A percentile compares a stretch with the other conserved stretches of the same genome.
Evolutionary conservation across 2,797 vertebrate genomes (phyloP).

Genomic region (Hydrophis major): DNA sequence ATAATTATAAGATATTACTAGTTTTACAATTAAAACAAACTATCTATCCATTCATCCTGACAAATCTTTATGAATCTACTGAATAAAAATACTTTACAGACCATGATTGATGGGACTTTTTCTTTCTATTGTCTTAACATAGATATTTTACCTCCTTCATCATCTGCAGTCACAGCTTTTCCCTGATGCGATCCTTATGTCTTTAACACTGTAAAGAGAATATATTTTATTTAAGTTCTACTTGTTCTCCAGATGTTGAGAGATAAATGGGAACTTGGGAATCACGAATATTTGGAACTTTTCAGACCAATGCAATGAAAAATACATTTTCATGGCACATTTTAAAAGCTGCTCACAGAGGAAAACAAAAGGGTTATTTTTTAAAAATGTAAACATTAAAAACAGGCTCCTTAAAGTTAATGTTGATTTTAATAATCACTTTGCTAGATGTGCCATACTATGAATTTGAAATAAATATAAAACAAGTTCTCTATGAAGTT

Average conservation of each 20-base stretch:
- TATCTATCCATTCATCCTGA: rapidly evolving
- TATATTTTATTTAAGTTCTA: not conserved
- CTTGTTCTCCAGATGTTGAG: constrained; percentile 14
- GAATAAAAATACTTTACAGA: constrained; percentile 8
- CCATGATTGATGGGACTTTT: not conserved
- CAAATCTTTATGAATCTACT: not conserved
- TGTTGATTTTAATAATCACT: too few species aligned
- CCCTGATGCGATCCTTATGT: not conserved
- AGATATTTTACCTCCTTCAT: not conserved
- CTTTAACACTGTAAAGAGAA: not conserved
- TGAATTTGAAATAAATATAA: too few species aligned
- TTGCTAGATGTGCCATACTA: too few species aligned
- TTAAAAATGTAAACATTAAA: not conserved
- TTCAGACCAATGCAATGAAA: not conserved
- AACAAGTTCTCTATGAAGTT: too few species aligned
- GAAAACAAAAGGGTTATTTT: not conserved
- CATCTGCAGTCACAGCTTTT: not conserved
- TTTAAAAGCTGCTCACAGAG: not conserved
- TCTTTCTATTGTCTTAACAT: not conserved
- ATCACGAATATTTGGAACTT: not conserved
- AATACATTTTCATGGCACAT: not conserved
- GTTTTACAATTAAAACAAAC: constrained; percentile 11
- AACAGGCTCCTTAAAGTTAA: not conserved
- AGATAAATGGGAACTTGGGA: not conserved
- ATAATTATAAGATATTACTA: constrained; percentile 1